phyloP scores from a whole-genome alignment of 1,140 invertebrate species.

The Aradophagus sp. region DNA sequence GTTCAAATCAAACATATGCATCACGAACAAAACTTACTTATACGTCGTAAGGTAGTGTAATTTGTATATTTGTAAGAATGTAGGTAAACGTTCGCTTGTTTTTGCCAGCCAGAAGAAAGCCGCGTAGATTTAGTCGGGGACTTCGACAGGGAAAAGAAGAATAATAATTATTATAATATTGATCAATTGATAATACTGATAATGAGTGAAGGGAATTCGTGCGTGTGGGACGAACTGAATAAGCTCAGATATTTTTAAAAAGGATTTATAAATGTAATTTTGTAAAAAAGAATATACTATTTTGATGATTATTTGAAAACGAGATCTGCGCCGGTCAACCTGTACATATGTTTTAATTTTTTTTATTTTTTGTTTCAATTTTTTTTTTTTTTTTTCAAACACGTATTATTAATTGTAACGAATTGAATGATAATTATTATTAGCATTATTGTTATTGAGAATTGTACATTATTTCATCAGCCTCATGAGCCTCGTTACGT shows the following conservation, averaged over 20 bases:
- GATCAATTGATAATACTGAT: too few species aligned
- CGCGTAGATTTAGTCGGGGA: slow-evolving; percentile 28
- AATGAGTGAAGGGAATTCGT: slow-evolving; percentile 13
- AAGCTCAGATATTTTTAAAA: slow-evolving; percentile 68
- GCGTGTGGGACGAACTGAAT: slow-evolving; percentile 62
- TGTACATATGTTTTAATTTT: slow-evolving; percentile 68
- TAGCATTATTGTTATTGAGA: slow-evolving; percentile 67
- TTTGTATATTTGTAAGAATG: slow-evolving; percentile 58
- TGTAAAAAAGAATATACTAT: slow-evolving; percentile 69
- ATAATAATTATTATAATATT: slow-evolving; percentile 9
- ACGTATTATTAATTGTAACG: slow-evolving; percentile 61
- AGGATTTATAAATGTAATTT: slow-evolving; percentile 74
- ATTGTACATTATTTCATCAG: slow-evolving; percentile 60
- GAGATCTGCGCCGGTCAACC: slow-evolving; percentile 60
- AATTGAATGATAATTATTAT: slow-evolving; percentile 43
- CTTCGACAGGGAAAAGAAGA: slow-evolving; percentile 5
- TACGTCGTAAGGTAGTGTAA: slow-evolving; percentile 53
- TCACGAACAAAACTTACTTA: slow-evolving; percentile 38
- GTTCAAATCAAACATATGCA: slow-evolving; percentile 53
- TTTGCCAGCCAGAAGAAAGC: slow-evolving; percentile 36
- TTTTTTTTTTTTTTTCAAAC: too few species aligned
- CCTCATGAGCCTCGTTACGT: slow-evolving; percentile 16
- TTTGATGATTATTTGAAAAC: slow-evolving; percentile 63
- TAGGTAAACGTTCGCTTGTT: slow-evolving; percentile 52
- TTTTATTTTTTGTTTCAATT: too few species aligned